Base-by-base conservation (phyloP, 2,113 vertebrate species). In the Anguilla rostrata region DNA sequence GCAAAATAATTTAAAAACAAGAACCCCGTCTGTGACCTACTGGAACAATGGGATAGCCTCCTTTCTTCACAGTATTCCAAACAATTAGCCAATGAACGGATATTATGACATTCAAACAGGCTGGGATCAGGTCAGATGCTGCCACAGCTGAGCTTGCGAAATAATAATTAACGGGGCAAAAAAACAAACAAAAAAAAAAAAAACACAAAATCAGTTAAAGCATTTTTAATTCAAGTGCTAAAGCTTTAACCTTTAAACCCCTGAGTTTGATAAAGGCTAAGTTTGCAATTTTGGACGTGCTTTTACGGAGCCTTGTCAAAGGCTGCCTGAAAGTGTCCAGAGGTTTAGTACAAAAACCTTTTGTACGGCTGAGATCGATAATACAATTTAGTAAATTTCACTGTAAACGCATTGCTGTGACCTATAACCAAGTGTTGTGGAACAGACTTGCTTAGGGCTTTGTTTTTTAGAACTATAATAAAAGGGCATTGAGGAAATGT, bases 361-460 rank as follows among this genome's bases (percentile, higher is more conserved):
- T 91, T 95, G 93, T 93, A 94, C 93, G 92, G 93, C 93, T 92
- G 92, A 94, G 94, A 95, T 94, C 93, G 94, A 94, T 95, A 94
- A 93, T 92, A 94, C 93, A 94, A 95, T 95, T 95, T 94, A 94
- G 92, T 90, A 88, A 90, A 92, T 94, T 90, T 90, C 86, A 92
- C 91, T 93, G 92, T 93, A 90, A 94, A 94, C 94, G 93, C 93
- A 93, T 94, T 92, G 91, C 92, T 91, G 92, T 95, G 93, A 95
- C 93, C 94, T 94, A 93, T 94, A 94, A 94, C 92, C 84, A 92
- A 88, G 86, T 89, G 89, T 93, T 94, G 94, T 92, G 91, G 92
- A 94, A 93, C 91, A 91, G 90, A 92, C 92, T 93, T 89, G 92
- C 94, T 94, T 85, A 87, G 91, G 95, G 91, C 91, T 90, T 87